Percentiles rank a stretch among this genome's conserved stretches.
phyloP scores from a whole-genome alignment of 2,797 vertebrate species.

The Gouania willdenowi region DNA sequence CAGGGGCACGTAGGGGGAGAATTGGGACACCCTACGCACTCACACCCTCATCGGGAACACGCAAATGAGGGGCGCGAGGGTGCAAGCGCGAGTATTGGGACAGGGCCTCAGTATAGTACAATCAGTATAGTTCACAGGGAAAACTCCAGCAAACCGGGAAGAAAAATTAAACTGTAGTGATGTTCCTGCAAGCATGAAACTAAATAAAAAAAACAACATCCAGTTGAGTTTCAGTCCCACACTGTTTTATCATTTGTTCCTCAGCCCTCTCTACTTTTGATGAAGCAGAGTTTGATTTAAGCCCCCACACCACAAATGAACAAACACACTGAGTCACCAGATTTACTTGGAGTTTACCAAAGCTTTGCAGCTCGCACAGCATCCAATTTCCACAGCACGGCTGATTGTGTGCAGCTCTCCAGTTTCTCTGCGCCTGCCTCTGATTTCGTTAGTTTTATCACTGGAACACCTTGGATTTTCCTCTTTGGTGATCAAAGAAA shows the following conservation, averaged over 20 bases:
- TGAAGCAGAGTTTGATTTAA: conserved; percentile 26
- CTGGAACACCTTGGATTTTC: background rate
- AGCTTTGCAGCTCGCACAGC: conserved; percentile 13
- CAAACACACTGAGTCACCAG: conserved; percentile 40
- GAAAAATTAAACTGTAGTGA: background rate
- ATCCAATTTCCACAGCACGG: conserved; percentile 12
- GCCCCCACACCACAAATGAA: conserved; percentile 27
- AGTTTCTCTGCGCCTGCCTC: conserved; percentile 3
- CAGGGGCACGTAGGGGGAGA: too few species aligned
- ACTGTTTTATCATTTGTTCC: too few species aligned
- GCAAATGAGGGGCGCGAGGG: too few species aligned
- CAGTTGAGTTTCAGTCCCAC: too few species aligned
- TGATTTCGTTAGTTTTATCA: background rate
- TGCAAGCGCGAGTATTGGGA: too few species aligned
- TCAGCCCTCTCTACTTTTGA: too few species aligned
- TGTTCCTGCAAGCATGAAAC: background rate
- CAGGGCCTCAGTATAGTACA: too few species aligned
- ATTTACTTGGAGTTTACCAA: conserved; percentile 11
- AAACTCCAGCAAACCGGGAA: background rate
- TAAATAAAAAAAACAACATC: background rate
- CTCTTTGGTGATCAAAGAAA: background rate
- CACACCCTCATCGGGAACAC: too few species aligned
- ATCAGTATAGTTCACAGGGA: too few species aligned
- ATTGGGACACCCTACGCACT: too few species aligned
- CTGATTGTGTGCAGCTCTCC: background rate